Percentiles rank a stretch among this genome's conserved stretches.
Conservation (phyloP, 2,888 invertebrate species). For the Acanthococcus lagerstroemiae region DNA sequence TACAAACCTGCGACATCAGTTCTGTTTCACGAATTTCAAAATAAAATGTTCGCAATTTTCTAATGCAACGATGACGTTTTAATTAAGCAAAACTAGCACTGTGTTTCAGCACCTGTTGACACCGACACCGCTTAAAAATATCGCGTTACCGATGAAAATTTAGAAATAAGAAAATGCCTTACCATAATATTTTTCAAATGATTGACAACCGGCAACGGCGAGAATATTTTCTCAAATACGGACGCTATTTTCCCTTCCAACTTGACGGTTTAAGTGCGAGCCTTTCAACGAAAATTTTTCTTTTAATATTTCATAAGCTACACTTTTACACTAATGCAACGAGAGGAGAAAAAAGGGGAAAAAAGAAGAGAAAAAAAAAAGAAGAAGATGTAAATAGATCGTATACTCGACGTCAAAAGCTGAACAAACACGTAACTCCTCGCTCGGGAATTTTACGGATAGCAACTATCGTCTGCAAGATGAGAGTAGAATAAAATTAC, state of each 20-base stretch:
- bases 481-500: slow-evolving; percentile 18
- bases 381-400: not conserved
- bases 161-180: too few relatives aligned
- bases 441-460: slow-evolving; percentile 10
- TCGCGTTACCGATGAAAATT: too few relatives aligned
- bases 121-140: too few relatives aligned
- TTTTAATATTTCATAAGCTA: slow-evolving; percentile 19
- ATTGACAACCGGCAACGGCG: slow-evolving; percentile 35
- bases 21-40: too few relatives aligned
- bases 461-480: slow-evolving; percentile 14
- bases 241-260: slow-evolving; percentile 36
- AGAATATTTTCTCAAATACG: slow-evolving; percentile 36
- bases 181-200: slow-evolving; percentile 37
- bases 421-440: slow-evolving; percentile 12
- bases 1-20: too few relatives aligned
- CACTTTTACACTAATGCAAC: not conserved
- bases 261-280: slow-evolving; percentile 24
- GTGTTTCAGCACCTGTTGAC: too few relatives aligned
- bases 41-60: too few relatives aligned
- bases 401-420: slow-evolving; percentile 8
- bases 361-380: not conserved
- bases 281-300: not conserved
- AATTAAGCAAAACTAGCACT: too few relatives aligned
- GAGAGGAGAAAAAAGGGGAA: not conserved
- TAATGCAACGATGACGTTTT: too few relatives aligned